Evolutionary conservation across 2,113 vertebrate species (phyloP).

Genomic region (Genyomyrus donnyi): DNA sequence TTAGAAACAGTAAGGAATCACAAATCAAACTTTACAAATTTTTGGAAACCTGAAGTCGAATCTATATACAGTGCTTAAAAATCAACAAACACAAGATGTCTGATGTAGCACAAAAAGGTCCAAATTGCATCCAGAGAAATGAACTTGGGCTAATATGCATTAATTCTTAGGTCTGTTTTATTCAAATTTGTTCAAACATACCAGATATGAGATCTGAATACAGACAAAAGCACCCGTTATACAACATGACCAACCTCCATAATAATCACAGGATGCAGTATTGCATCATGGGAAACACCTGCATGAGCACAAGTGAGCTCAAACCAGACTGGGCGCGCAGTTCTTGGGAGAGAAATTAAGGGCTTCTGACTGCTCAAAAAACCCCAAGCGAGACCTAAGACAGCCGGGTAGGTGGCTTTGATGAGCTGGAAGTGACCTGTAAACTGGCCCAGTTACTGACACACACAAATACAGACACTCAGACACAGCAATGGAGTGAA

Average conservation of each 20-base stretch:
- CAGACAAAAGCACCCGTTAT: slow-evolving; percentile 3
- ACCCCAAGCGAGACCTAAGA: background rate
- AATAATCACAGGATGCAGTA: slow-evolving; percentile 28
- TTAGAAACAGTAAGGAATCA: background rate
- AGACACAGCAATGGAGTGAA: slow-evolving; percentile 23
- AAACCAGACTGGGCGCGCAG: slow-evolving; percentile 27
- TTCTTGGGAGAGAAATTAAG: slow-evolving; percentile 18
- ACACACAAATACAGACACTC: slow-evolving; percentile 12
- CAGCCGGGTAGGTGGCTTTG: background rate
- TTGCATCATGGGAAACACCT: slow-evolving; percentile 29
- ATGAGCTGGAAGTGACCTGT: background rate
- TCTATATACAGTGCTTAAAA: background rate
- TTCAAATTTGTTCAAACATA: slow-evolving; percentile 14
- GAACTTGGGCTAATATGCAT: background rate
- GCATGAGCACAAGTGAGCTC: background rate
- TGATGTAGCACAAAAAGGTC: background rate
- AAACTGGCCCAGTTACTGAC: slow-evolving; percentile 23
- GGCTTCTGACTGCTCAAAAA: slow-evolving; percentile 7
- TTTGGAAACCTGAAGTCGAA: background rate
- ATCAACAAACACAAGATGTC: background rate
- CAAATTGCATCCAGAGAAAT: background rate
- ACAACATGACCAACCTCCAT: slow-evolving; percentile 19
- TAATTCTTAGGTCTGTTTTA: slow-evolving; percentile 15
- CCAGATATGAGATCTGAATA: slow-evolving; percentile 4
- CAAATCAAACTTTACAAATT: background rate